Conservation (phyloP, 2,797 vertebrate species). For the Sebastes jordani region DNA sequence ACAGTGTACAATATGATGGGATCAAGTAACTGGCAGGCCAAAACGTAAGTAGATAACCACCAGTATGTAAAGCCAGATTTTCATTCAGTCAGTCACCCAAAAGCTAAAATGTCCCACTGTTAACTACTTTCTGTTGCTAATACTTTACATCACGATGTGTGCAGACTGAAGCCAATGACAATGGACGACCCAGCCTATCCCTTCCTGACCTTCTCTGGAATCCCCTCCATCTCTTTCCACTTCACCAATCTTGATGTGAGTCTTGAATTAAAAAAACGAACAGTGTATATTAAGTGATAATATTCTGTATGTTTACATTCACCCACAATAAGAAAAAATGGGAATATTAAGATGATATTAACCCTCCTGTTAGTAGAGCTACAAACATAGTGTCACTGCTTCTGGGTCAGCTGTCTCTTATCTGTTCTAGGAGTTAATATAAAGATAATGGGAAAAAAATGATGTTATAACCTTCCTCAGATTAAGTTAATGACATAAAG, state of each 20-base stretch:
- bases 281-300: not conserved
- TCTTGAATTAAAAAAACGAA: not conserved
- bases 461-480: not conserved
- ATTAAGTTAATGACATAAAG: not conserved
- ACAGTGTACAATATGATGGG: constrained; percentile 32
- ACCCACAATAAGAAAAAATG: not conserved
- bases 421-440: not conserved
- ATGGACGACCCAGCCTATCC: constrained; percentile 89
- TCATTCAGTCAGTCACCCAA: not conserved
- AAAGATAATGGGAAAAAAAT: not conserved
- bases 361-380: not conserved
- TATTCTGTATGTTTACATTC: not conserved
- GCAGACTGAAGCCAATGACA: constrained; percentile 82
- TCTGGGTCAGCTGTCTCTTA: not conserved
- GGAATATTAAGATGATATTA: not conserved
- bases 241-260: constrained; percentile 79
- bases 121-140: too few species aligned
- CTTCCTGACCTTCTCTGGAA: constrained; percentile 91
- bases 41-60: constrained; percentile 65
- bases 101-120: too few species aligned
- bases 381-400: not conserved
- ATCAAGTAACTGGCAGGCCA: not conserved
- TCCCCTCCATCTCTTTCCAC: constrained; percentile 92
- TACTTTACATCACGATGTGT: not conserved
- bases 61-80: not conserved